These are phyloP conservation scores for Ectropis crepuscularia DNA, from an alignment of 2,888 invertebrate species.

Conservation along the genomic window DNA sequence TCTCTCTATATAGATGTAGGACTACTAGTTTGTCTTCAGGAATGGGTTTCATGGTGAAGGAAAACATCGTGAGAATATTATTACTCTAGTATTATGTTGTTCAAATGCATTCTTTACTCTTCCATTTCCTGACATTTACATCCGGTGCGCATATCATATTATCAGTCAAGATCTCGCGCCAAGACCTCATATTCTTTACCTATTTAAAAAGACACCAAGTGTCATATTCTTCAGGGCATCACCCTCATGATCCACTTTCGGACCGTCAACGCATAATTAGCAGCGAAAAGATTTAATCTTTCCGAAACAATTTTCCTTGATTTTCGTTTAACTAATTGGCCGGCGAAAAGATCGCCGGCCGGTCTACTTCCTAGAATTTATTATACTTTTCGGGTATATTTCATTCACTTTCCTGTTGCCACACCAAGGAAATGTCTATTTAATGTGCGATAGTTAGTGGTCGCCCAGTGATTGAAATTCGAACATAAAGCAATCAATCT, in stretches of 20 bases:
- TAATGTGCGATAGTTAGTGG: neutral
- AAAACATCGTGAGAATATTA: no score
- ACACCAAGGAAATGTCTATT: neutral
- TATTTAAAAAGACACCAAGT: slow-evolving; percentile 31
- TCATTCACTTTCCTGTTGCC: slow-evolving; percentile 17
- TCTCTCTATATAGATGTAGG: no score
- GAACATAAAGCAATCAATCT: neutral
- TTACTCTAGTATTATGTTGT: no score
- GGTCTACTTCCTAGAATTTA: slow-evolving; percentile 24
- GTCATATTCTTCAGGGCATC: slow-evolving; percentile 43
- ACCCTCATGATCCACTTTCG: slow-evolving; percentile 51
- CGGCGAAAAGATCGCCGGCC: no score
- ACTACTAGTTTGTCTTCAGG: no score
- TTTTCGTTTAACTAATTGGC: slow-evolving; percentile 28
- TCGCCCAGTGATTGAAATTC: neutral
- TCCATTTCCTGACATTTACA: neutral
- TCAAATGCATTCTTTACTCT: no score
- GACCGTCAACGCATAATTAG: slow-evolving; percentile 48
- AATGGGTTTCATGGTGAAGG: no score
- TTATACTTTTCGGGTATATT: neutral
- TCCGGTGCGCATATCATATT: slow-evolving; percentile 1
- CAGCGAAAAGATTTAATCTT: slow-evolving; percentile 32
- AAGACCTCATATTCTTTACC: slow-evolving; percentile 21
- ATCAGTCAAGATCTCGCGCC: slow-evolving; percentile 12
- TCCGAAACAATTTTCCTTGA: slow-evolving; percentile 14